These are phyloP conservation scores for Microcebus griseorufus DNA, from an alignment of 2,113 vertebrate genomes.

Conservation along the genomic window DNA sequence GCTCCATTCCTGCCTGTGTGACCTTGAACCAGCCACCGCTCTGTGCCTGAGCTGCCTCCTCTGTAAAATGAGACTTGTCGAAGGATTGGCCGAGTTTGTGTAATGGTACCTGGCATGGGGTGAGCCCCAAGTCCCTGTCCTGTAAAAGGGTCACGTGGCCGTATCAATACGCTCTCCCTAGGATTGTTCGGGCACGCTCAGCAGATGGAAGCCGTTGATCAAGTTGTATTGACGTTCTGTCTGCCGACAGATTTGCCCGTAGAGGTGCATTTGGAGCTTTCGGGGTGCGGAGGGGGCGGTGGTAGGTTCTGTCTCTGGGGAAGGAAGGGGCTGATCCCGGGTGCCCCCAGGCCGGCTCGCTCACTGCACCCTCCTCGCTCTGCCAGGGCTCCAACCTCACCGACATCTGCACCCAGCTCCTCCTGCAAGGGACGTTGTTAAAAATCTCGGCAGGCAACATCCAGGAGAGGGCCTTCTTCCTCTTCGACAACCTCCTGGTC, in stretches of 20 bases:
- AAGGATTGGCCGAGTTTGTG: not conserved
- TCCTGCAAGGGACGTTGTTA: slow-evolving; percentile 95
- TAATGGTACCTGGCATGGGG: accelerated
- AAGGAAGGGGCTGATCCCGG: not conserved
- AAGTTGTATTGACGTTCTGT: not conserved
- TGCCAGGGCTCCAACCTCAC: slow-evolving; percentile 97
- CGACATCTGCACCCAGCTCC: slow-evolving; percentile 96
- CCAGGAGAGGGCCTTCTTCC: slow-evolving; percentile 97
- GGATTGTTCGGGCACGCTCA: accelerated
- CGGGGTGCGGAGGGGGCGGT: not conserved
- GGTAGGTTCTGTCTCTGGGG: not conserved
- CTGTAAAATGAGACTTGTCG: not conserved
- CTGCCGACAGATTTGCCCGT: not conserved
- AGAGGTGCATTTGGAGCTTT: not conserved
- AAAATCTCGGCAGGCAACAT: slow-evolving; percentile 99
- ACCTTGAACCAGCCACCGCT: not conserved
- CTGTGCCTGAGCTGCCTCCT: not conserved
- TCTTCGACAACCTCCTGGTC: slow-evolving; percentile 98
- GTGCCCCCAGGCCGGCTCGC: not conserved
- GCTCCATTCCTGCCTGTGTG: not conserved
- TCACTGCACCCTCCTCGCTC: not conserved
- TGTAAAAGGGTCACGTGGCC: not conserved
- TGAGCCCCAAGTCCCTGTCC: not conserved
- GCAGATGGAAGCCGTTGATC: accelerated
- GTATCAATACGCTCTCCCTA: accelerated